Evolutionary conservation across 2,113 vertebrate genomes (phyloP).

Genomic region (Lanius collurio): DNA sequence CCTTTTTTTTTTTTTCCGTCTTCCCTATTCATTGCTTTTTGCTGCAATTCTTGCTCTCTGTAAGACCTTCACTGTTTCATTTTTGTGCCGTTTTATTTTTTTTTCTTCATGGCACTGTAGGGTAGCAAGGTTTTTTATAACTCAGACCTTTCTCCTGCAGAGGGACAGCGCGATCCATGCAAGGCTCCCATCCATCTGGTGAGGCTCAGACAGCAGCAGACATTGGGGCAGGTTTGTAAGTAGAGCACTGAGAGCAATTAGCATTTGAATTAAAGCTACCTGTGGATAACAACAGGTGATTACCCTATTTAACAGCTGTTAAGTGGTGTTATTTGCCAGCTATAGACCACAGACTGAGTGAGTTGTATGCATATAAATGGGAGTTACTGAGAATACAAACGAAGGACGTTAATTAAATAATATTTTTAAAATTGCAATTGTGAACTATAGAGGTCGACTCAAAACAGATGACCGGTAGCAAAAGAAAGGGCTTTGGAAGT

Average conservation of each 20-base stretch:
- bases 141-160: background rate
- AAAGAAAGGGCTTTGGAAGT: background rate
- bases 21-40: background rate
- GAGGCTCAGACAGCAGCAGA: slow-evolving; percentile 27
- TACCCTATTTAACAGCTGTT: slow-evolving; percentile 73
- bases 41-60: background rate
- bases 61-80: background rate
- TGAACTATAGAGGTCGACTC: background rate
- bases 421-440: background rate
- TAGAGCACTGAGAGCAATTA: slow-evolving; percentile 70
- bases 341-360: slow-evolving; percentile 25
- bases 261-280: slow-evolving; percentile 73
- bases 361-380: slow-evolving; percentile 39
- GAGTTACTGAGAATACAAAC: slow-evolving; percentile 21
- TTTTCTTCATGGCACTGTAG: background rate
- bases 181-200: slow-evolving; percentile 37
- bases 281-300: slow-evolving; percentile 72
- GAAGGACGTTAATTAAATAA: slow-evolving; percentile 30
- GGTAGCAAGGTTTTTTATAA: background rate
- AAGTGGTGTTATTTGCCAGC: slow-evolving; percentile 66
- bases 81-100: background rate
- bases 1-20: background rate
- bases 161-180: background rate
- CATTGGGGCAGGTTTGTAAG: slow-evolving; percentile 53
- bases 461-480: background rate